Evolutionary conservation across 2,113 vertebrate species (phyloP).

Genomic region (Himantopus leucocephalus): DNA sequence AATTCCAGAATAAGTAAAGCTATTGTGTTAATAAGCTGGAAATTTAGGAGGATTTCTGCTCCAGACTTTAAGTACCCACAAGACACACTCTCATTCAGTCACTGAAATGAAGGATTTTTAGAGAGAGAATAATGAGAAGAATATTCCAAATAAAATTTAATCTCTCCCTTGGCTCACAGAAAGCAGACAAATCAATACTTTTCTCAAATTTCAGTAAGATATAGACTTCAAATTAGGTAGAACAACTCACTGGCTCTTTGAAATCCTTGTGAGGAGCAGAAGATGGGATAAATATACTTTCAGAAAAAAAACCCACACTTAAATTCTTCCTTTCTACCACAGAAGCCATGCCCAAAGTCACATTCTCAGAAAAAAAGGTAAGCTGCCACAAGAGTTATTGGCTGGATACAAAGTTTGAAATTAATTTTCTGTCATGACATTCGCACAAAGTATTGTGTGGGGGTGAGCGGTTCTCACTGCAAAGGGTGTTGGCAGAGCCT

Average conservation of each 20-base stretch:
- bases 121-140: not conserved
- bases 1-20: not conserved
- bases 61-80: not conserved
- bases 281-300: not conserved
- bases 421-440: conserved; percentile 55
- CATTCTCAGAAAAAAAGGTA: not conserved
- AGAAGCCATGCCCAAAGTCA: not conserved
- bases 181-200: conserved; percentile 13
- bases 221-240: not conserved
- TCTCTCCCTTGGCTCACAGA: not conserved
- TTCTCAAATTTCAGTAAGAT: conserved; percentile 16
- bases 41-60: not conserved
- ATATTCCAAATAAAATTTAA: conserved; percentile 24
- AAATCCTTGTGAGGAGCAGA: not conserved
- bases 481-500: conserved; percentile 9
- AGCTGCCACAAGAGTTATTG: not conserved
- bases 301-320: not conserved
- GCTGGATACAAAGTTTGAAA: conserved; percentile 23
- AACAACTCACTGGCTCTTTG: not conserved
- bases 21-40: not conserved
- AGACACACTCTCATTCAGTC: not conserved
- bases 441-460: not conserved
- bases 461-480: conserved; percentile 21
- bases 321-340: not conserved
- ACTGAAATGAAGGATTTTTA: conserved; percentile 13